Evolutionary conservation across 2,888 invertebrate genomes (phyloP).

Genomic region (Archips xylosteana): DNA sequence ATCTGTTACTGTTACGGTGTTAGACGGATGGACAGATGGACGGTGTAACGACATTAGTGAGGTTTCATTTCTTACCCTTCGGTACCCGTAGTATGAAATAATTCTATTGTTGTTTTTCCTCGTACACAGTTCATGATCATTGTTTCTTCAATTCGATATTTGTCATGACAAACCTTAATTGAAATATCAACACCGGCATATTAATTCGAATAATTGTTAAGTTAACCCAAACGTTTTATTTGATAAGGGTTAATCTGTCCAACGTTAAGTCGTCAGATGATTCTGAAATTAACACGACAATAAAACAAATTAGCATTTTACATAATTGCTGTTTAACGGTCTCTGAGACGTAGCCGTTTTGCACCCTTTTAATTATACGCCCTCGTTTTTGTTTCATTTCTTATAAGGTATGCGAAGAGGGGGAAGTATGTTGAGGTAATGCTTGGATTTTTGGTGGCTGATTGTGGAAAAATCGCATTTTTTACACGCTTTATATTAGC

Average conservation of each 20-base stretch:
- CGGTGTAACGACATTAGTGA: too few relatives aligned
- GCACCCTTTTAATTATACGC: slow-evolving; percentile 60
- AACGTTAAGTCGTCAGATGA: slow-evolving; percentile 20
- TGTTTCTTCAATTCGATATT: not conserved
- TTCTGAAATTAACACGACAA: slow-evolving; percentile 55
- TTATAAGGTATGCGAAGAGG: not conserved
- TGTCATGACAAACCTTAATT: not conserved
- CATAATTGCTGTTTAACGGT: slow-evolving; percentile 51
- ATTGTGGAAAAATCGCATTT: not conserved
- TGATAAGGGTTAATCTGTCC: slow-evolving; percentile 20
- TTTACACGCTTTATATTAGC: too few relatives aligned
- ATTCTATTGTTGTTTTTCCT: too few relatives aligned
- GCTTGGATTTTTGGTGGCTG: not conserved
- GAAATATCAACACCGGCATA: not conserved
- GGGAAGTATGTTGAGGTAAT: not conserved
- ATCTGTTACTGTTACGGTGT: too few relatives aligned
- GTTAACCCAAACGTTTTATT: not conserved
- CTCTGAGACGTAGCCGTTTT: slow-evolving; percentile 57
- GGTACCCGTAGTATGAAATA: too few relatives aligned
- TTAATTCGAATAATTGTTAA: slow-evolving; percentile 7
- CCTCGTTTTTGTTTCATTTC: slow-evolving; percentile 50
- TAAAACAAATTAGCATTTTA: slow-evolving; percentile 56
- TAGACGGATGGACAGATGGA: too few relatives aligned
- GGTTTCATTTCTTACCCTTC: too few relatives aligned
- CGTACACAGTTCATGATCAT: too few relatives aligned